A percentile compares a stretch with the other conserved stretches of the same genome.
These are phyloP conservation scores for Lagria hirta DNA, from an alignment of 2,888 invertebrate genomes.

Conservation along the genomic window DNA sequence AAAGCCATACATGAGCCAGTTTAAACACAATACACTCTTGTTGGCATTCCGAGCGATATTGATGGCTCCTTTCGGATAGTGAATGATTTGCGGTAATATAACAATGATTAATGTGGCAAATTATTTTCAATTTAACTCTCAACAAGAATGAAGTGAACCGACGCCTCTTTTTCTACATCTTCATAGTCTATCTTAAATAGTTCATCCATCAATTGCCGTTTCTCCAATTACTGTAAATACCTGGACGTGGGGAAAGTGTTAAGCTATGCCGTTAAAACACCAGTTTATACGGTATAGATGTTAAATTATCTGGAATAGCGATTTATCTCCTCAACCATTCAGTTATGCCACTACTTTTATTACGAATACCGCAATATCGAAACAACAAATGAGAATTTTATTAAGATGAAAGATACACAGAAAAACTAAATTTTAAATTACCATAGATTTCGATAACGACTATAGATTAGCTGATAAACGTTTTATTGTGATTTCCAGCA, in stretches of 20 bases:
- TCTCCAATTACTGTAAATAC: slow-evolving; percentile 27
- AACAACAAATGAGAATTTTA: too few species aligned
- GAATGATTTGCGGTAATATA: slow-evolving; percentile 20
- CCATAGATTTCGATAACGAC: too few species aligned
- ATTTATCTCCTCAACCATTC: slow-evolving; percentile 20
- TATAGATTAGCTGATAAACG: too few species aligned
- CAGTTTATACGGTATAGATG: slow-evolving; percentile 22
- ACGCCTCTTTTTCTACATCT: slow-evolving; percentile 21
- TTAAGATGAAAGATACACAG: too few species aligned
- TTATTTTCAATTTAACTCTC: slow-evolving; percentile 20
- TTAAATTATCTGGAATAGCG: slow-evolving; percentile 21
- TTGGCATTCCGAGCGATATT: slow-evolving; percentile 19
- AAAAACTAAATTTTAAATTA: too few species aligned
- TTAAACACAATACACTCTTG: slow-evolving; percentile 13
- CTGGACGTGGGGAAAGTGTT: slow-evolving; percentile 22
- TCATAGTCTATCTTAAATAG: slow-evolving; percentile 20
- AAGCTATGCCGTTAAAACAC: slow-evolving; percentile 22
- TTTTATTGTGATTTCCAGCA: too few species aligned
- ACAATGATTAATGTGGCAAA: slow-evolving; percentile 25
- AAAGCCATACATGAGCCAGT: too few species aligned
- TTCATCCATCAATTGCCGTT: slow-evolving; percentile 28
- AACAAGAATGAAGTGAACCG: slow-evolving; percentile 15
- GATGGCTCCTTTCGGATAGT: slow-evolving; percentile 7
- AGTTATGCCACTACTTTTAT: slow-evolving; percentile 8
- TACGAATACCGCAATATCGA: too few species aligned